Base-by-base conservation (phyloP, 2,797 vertebrate species). In the Steatocranus sp. region DNA sequence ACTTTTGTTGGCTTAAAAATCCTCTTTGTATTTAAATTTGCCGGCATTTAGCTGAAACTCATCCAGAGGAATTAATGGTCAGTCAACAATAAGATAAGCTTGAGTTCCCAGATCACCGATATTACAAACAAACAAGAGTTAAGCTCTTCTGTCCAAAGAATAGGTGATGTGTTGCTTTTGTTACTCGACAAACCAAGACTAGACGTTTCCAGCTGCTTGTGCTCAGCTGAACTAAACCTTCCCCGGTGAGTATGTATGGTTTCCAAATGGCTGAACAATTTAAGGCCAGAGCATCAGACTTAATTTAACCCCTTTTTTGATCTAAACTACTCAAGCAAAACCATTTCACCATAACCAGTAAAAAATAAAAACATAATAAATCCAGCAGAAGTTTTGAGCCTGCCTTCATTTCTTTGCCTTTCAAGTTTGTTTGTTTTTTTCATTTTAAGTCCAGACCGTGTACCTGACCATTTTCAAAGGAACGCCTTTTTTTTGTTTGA, bases 11-110 rank as follows among this genome's bases (percentile, higher is more conserved):
- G 80, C 68, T 56, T 32, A 70, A 84, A 81, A 78, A 88, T 83
- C 78, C 78, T 70, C 8, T 83, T 85, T 63, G 17, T 78, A 20
- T 90, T 89, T 78, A 41, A 50, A 86, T 90, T 88, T 56, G 70
- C 25, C 1, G 27, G 79, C 54, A 38, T 91, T 86, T 51, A 77
- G 75, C 75, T 84, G 86, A 83, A 38, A 70, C 36, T 84, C 23
- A 88, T 84, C 75, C 36, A 84, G 83, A 81, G 14, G 58, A 81
- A 83, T 87, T 79, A 88, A 85, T 73, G 36, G 51, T 20, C 53
- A 75, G 48, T 27, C 63, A 81, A 79, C 43, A 74, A 7, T 30
- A 14, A 34, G 76, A 91, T 68, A 12, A 74, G 84, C 49, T 84
- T 79, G 41, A 78, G 83, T 14, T 79, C 41, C 25, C 68, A 30